Percentiles rank a stretch among this genome's conserved stretches.
These are phyloP conservation scores for Sebastes cheni DNA, from an alignment of 2,797 vertebrate species.

Conservation along the genomic window DNA sequence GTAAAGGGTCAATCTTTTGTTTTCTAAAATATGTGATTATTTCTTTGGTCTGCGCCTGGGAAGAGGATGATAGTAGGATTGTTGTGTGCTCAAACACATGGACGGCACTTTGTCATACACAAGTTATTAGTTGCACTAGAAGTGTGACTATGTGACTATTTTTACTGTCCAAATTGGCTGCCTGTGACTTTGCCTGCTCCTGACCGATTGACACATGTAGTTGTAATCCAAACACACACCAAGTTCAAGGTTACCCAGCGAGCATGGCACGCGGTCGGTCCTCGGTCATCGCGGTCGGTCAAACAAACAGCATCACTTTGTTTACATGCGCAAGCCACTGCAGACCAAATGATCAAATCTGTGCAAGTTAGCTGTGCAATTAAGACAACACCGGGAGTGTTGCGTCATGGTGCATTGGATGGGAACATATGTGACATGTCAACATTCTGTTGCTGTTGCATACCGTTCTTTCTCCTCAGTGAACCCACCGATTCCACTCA, in stretches of 20 bases:
- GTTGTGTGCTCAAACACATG: neutral
- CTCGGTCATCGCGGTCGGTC: no score
- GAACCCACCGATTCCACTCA: neutral
- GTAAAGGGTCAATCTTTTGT: neutral
- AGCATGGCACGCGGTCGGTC: neutral
- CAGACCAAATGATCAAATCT: neutral
- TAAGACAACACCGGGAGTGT: neutral
- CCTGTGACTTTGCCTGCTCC: neutral
- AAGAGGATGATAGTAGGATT: neutral
- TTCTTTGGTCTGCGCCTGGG: neutral
- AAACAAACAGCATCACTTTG: neutral
- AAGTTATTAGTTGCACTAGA: neutral
- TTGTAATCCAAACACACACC: neutral
- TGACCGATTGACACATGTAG: neutral
- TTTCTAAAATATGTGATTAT: conserved; percentile 6
- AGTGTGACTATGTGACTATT: neutral
- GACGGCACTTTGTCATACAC: neutral
- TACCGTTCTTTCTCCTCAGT: neutral
- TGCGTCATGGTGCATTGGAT: neutral
- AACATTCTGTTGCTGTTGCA: neutral
- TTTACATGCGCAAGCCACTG: neutral
- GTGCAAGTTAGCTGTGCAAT: neutral
- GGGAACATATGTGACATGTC: conserved; percentile 6
- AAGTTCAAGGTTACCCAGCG: conserved; percentile 19
- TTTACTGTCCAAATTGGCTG: neutral